phyloP scores from a whole-genome alignment of 1,140 invertebrate genomes.

The Harlomillsia oculata region DNA sequence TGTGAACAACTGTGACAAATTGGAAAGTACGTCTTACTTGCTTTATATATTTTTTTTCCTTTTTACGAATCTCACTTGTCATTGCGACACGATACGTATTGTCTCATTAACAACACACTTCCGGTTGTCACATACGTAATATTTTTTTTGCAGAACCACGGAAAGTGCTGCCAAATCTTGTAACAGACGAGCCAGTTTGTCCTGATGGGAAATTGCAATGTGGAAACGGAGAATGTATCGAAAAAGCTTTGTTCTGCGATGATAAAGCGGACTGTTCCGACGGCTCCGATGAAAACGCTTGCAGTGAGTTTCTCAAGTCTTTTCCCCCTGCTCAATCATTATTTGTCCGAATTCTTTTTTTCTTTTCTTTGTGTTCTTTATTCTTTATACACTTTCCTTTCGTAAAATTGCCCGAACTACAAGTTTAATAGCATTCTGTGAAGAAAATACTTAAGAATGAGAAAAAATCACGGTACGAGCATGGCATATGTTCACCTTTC shows the following conservation, averaged over 20 bases:
- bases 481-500: no score
- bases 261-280: slow-evolving; percentile 84
- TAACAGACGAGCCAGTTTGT: slow-evolving; percentile 83
- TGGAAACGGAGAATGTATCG: slow-evolving; percentile 78
- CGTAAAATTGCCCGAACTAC: no score
- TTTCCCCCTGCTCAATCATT: no score
- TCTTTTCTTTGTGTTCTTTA: no score
- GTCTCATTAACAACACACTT: background rate
- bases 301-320: slow-evolving; percentile 56
- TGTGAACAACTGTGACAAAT: slow-evolving; percentile 85
- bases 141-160: slow-evolving; percentile 58
- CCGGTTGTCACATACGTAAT: slow-evolving; percentile 5
- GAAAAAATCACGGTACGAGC: no score
- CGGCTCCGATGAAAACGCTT: slow-evolving; percentile 88
- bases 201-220: slow-evolving; percentile 77
- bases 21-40: slow-evolving; percentile 73
- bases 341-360: no score
- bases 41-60: slow-evolving; percentile 10
- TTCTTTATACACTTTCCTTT: no score
- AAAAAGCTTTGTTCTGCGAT: slow-evolving; percentile 81
- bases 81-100: background rate
- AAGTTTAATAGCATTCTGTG: no score
- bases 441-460: no score
- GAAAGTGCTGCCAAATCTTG: slow-evolving; percentile 74
- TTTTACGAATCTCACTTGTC: background rate